Conservation (phyloP, 2,113 vertebrate genomes). For the Ovibos moschatus region DNA sequence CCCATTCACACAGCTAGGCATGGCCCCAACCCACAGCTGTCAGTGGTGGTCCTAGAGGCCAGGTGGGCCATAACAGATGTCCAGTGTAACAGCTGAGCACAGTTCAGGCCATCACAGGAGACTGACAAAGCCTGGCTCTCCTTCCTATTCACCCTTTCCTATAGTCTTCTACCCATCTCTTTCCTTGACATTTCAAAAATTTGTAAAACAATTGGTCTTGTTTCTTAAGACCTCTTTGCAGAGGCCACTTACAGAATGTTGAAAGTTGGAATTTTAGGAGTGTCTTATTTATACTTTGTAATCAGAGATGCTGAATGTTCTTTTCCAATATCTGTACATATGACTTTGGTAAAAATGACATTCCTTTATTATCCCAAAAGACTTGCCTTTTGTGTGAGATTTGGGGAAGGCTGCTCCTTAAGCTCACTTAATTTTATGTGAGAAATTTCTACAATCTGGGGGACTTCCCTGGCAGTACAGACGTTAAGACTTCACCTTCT, state of each 20-base stretch:
- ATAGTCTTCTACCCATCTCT: background rate
- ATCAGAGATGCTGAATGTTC: background rate
- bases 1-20: too few relatives aligned
- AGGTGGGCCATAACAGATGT: background rate
- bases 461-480: background rate
- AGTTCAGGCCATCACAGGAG: background rate
- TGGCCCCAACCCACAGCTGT: background rate
- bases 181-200: slow-evolving; percentile 7
- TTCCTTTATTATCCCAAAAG: background rate
- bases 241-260: background rate
- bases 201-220: background rate
- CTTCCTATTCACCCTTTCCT: background rate
- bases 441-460: background rate
- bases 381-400: background rate
- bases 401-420: background rate
- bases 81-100: background rate
- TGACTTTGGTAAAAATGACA: background rate
- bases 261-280: background rate
- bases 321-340: background rate
- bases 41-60: too few relatives aligned
- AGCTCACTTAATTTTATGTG: background rate
- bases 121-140: background rate
- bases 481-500: background rate
- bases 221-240: background rate
- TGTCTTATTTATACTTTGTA: background rate